Evolutionary conservation across 2,888 invertebrate genomes (phyloP).

Genomic region (Apoderus coryli): DNA sequence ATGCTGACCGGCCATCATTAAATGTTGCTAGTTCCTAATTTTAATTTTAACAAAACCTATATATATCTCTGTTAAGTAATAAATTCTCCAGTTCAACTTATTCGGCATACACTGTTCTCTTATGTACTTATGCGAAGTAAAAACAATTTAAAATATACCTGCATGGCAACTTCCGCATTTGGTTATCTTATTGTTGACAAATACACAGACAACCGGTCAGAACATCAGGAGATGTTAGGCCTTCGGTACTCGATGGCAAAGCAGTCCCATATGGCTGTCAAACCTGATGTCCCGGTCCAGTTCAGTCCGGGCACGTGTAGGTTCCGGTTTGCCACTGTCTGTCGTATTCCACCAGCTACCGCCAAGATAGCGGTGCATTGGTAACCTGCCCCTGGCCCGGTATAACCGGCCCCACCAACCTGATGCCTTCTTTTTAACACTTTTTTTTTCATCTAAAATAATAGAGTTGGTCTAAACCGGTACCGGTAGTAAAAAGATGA

Average conservation of each 20-base stretch:
- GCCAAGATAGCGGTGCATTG: slow-evolving; percentile 10
- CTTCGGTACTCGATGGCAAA: neutral
- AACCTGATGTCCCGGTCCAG: too few species aligned
- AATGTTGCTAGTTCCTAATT: too few species aligned
- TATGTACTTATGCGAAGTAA: too few species aligned
- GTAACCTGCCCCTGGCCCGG: slow-evolving; percentile 14
- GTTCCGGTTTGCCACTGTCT: slow-evolving; percentile 24
- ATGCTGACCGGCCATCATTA: too few species aligned
- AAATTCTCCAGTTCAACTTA: too few species aligned
- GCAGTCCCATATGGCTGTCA: slow-evolving; percentile 25
- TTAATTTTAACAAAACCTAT: too few species aligned
- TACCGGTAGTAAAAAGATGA: slow-evolving; percentile 24
- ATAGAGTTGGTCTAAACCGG: slow-evolving; percentile 26
- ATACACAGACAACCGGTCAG: too few species aligned
- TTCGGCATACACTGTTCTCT: too few species aligned
- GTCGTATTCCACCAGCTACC: slow-evolving; percentile 9
- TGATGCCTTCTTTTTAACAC: slow-evolving; percentile 8
- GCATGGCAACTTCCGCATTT: too few species aligned
- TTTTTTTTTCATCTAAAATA: slow-evolving; percentile 12
- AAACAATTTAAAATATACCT: too few species aligned
- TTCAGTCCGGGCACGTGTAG: slow-evolving; percentile 26
- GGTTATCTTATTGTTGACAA: too few species aligned
- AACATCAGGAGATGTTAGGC: neutral
- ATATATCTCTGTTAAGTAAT: too few species aligned
- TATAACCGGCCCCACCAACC: slow-evolving; percentile 14